phyloP scores from a whole-genome alignment of 2,797 vertebrate genomes.

The Gymnothorax javanicus region DNA sequence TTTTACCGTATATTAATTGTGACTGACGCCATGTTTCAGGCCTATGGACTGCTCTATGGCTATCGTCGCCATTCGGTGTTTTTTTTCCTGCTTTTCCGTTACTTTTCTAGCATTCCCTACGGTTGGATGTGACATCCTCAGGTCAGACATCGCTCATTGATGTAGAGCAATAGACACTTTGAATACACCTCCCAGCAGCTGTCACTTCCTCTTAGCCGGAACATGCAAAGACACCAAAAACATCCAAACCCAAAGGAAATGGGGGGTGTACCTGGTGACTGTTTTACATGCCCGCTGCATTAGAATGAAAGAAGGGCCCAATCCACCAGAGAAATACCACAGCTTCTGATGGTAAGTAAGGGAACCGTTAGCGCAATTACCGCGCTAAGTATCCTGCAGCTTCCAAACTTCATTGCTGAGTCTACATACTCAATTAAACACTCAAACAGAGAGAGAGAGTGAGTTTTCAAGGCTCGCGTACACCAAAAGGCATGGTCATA shows the following conservation, averaged over 20 bases:
- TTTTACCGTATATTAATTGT: slow-evolving; percentile 50
- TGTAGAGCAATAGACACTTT: slow-evolving; percentile 60
- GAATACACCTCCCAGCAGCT: slow-evolving; percentile 58
- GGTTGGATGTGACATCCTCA: slow-evolving; percentile 54
- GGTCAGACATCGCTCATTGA: slow-evolving; percentile 55
- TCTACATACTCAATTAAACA: neutral
- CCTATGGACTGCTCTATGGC: slow-evolving; percentile 54
- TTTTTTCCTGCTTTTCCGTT: slow-evolving; percentile 49
- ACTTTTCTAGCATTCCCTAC: slow-evolving; percentile 48
- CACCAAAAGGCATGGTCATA: neutral
- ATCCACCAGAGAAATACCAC: neutral
- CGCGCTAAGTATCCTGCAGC: neutral
- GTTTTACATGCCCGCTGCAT: neutral
- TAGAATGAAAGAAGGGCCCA: neutral
- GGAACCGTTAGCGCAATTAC: neutral
- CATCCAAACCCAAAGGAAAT: slow-evolving; percentile 27
- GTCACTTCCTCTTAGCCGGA: slow-evolving; percentile 58
- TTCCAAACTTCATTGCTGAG: neutral
- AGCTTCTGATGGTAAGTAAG: neutral
- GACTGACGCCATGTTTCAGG: slow-evolving; percentile 63
- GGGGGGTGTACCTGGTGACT: slow-evolving; percentile 22
- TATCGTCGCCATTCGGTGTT: slow-evolving; percentile 46
- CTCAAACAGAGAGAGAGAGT: neutral
- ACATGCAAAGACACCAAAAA: slow-evolving; percentile 22
- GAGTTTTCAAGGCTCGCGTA: neutral